Conservation (phyloP, 2,888 invertebrate genomes). For the Harpalus rubripes region DNA sequence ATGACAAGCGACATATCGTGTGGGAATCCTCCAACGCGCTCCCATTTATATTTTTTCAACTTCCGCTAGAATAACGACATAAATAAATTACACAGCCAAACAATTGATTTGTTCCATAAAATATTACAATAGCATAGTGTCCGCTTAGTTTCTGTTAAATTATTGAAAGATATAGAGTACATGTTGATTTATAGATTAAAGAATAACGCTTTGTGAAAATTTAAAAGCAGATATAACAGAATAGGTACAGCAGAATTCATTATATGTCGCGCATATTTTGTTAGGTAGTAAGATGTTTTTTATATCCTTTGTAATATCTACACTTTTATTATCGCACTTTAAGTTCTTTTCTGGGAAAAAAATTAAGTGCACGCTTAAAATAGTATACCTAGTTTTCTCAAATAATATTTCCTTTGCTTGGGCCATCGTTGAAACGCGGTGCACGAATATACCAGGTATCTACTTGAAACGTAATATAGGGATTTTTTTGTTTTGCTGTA, state of each 20-base stretch:
- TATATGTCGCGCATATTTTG: neutral
- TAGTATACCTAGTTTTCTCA: too few relatives aligned
- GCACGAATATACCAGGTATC: too few relatives aligned
- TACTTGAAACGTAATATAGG: too few relatives aligned
- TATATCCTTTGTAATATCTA: too few relatives aligned
- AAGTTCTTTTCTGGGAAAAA: too few relatives aligned
- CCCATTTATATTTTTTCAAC: slow-evolving; percentile 14
- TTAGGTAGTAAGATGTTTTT: too few relatives aligned
- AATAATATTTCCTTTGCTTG: too few relatives aligned
- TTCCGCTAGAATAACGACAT: slow-evolving; percentile 4
- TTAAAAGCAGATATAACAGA: neutral
- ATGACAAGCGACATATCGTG: slow-evolving; percentile 47
- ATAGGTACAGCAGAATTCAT: neutral
- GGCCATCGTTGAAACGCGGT: too few relatives aligned
- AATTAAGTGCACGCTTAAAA: too few relatives aligned
- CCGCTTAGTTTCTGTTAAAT: neutral
- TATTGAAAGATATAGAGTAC: neutral
- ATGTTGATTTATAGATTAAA: neutral
- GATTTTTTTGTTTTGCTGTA: too few relatives aligned
- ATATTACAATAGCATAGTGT: neutral
- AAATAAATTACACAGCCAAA: neutral
- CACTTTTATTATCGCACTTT: too few relatives aligned
- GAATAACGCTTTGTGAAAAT: neutral
- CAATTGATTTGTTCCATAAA: neutral
- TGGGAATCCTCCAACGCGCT: slow-evolving; percentile 9